These are phyloP conservation scores for Mactromeris polynyma DNA, from an alignment of 2,888 invertebrate species.

Conservation along the genomic window DNA sequence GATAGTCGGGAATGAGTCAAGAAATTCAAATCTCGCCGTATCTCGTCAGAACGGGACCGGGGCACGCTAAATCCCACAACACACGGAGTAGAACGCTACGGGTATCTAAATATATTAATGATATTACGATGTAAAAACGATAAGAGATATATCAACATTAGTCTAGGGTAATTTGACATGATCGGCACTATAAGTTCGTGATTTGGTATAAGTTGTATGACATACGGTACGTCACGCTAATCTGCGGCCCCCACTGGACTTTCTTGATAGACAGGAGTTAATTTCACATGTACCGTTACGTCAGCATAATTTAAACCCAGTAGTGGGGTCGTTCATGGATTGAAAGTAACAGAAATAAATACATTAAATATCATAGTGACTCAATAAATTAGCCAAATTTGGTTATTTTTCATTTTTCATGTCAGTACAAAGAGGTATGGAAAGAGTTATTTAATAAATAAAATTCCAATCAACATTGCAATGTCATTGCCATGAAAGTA, in stretches of 20 bases:
- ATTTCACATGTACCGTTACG: conserved; percentile 53
- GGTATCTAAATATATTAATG: conserved; percentile 45
- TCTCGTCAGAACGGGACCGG: conserved; percentile 47
- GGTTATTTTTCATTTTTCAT: background rate
- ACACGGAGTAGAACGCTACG: conserved; percentile 43
- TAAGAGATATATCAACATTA: conserved; percentile 51
- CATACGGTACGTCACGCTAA: conserved; percentile 38
- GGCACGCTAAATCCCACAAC: conserved; percentile 49
- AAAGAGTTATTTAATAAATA: background rate
- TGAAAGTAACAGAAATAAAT: background rate
- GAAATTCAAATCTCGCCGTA: conserved; percentile 36
- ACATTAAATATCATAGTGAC: background rate
- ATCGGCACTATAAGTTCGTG: conserved; percentile 15
- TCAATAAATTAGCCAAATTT: background rate
- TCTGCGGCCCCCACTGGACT: conserved; percentile 46
- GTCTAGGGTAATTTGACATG: conserved; percentile 52
- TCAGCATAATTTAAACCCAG: conserved; percentile 28
- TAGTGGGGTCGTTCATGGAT: background rate
- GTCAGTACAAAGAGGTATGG: background rate
- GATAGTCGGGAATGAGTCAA: conserved; percentile 28
- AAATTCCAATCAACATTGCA: background rate
- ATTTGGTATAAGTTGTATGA: conserved; percentile 37
- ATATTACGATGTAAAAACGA: conserved; percentile 47
- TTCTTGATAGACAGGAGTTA: conserved; percentile 48
- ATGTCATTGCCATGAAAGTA: background rate